Base-by-base conservation (phyloP, 92 coral and sea anemone species). In the Phenganax marumi region DNA sequence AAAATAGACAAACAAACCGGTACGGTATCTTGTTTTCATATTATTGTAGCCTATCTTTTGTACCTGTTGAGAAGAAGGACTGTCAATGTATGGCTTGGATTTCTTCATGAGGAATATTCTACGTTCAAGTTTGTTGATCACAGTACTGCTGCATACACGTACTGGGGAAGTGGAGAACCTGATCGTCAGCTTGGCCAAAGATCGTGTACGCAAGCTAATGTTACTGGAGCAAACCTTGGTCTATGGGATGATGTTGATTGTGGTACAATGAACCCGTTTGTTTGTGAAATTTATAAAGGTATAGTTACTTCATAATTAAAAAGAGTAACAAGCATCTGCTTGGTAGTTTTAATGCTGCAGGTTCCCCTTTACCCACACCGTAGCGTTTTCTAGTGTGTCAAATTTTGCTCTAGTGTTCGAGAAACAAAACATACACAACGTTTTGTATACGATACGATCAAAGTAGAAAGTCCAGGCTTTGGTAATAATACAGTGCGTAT, bases 251-350 rank as follows among this genome's bases (percentile, higher is more conserved):
- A 86, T 18, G 86, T 78, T 0, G 86, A 88, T 61, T 95, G 98
- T 55, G 75, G 62, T 12, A 77, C 77, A 16, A 39, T 54, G 25
- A 88, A 92, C 58, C 88, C 90, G 54, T 95, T 89, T 65, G 70
- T 92, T 83, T 92, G 98, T 86, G 87, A 89, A 50, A 92, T 95
- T 51, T 68, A 89, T 74, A 72, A 88, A 89, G 98, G 98, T 94
- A 85, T 33, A 33, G 43, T 33, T 33, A 5, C 5, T 33, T 33
- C 43, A 33, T 33, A 33, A 33, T 33, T 33, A 33, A 33, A 33
- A 33, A 33, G 43, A 33, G 43, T 33, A 33, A 33, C 43, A 33
- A 33, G 43, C 43, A 5, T 33, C 3, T 1, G 43, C 43, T 33
- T 33, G 43, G 43, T 5, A 33, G 43, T 33, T 33, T 33, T 33